phyloP scores from a whole-genome alignment of 1,140 invertebrate species.

The Microplitis demolitor region DNA sequence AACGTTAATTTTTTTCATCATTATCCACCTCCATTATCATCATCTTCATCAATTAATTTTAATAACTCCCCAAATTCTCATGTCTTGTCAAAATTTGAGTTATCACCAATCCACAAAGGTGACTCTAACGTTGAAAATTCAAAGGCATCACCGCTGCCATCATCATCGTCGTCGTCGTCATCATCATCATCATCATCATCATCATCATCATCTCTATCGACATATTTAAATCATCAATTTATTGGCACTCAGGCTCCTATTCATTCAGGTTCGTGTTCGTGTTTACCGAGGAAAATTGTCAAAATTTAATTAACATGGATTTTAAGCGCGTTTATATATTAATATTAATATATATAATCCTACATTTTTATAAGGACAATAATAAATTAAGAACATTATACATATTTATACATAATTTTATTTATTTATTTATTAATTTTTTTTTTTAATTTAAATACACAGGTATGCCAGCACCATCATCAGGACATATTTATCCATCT shows the following conservation, averaged over 20 bases:
- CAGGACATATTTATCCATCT: constrained; percentile 42
- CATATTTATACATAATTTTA: not conserved
- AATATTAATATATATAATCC: no score
- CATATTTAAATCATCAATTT: constrained; percentile 53
- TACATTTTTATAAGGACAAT: no score
- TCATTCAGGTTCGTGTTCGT: constrained; percentile 59
- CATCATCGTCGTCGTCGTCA: no score
- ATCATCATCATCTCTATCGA: no score
- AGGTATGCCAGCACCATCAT: constrained; percentile 37
- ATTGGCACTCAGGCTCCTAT: constrained; percentile 46
- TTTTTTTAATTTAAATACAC: not conserved
- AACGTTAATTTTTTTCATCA: constrained; percentile 51
- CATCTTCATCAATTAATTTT: constrained; percentile 15
- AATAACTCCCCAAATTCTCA: constrained; percentile 46
- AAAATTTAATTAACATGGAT: no score
- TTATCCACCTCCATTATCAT: constrained; percentile 44
- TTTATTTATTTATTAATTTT: not conserved
- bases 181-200: no score
- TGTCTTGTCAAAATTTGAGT: constrained; percentile 11
- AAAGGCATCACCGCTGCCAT: no score
- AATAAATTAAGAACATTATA: no score
- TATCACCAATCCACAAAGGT: no score
- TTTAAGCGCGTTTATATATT: no score
- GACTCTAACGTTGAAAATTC: no score
- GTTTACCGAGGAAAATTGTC: not conserved